Base-by-base conservation (phyloP, 2,888 invertebrate species). In the Zaprionus lineosus region DNA sequence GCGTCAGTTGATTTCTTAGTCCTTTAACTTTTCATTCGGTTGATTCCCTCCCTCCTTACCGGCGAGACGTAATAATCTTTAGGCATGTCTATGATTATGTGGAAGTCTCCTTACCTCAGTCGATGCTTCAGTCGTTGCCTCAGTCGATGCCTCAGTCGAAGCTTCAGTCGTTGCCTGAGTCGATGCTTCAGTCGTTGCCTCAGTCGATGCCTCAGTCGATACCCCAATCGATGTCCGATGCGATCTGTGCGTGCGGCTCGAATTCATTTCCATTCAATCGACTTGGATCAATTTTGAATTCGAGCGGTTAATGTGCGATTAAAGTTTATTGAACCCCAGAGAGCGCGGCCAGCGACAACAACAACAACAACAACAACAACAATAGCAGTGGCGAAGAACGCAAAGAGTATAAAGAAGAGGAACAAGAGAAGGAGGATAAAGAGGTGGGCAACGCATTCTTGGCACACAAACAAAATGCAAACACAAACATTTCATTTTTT, bases 311-410 rank as follows among this genome's bases (percentile, higher is more conserved):
- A 70, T 67, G 74, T 40, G 68, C 82, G 74, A 76, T 84, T 81
- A 71, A 59, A 76, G 81, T 81, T 81, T 77, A 39, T 86, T 81
- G 81, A 81, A 81, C 81, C 51, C 66, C 37, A 1, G 21, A 9
- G n/a, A 6, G 5, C 6, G 24, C 8, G 12, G 11, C 16, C 31
- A 43, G 18, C 47, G 36, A 18, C 47, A 28, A 12, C 39, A 15
- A 43, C 21, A 29, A 26, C 28, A 34, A n/a, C 21, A 31, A 7
- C 33, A 33, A 41, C 19, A 29, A 40, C 34, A 40, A 53, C 44
- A 50, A 64, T 46, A 21, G 11, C 37, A 16, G 28, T 29, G 40
- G 26, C 5, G n/a, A 19, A n/a, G 4, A 21, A 31, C n/a, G 39
- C 21, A 9, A 31, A 9, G 31, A 5, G 8, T 9, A 8, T 33